Percentiles rank a stretch among this genome's conserved stretches.
Evolutionary conservation across 2,797 vertebrate genomes (phyloP).

Genomic region (Orientallactaga sibirica): DNA sequence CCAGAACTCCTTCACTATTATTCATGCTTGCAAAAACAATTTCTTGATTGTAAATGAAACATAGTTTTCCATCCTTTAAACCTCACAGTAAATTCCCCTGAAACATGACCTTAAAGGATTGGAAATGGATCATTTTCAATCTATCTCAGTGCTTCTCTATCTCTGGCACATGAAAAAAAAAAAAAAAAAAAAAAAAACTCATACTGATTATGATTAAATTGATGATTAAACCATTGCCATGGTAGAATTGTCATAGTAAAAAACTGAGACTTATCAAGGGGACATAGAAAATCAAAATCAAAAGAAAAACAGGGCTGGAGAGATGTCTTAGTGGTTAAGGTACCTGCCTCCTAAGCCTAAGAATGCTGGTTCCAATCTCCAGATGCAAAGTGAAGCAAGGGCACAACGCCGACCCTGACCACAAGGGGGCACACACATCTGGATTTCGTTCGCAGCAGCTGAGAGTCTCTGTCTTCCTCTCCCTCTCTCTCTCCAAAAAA

Average conservation of each 20-base stretch:
- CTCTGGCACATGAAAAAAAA: too few relatives aligned
- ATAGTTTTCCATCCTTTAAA: not conserved
- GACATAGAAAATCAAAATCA: not conserved
- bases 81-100: too few relatives aligned
- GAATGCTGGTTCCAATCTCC: too few relatives aligned
- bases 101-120: not conserved
- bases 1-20: not conserved
- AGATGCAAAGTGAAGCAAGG: too few relatives aligned
- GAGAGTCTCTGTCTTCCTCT: too few relatives aligned
- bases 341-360: too few relatives aligned
- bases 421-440: too few relatives aligned
- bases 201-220: not conserved
- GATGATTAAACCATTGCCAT: not conserved
- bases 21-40: not conserved
- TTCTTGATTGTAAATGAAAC: not conserved
- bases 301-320: not conserved
- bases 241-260: not conserved
- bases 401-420: too few relatives aligned
- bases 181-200: not conserved
- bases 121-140: not conserved
- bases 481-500: too few relatives aligned
- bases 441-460: too few relatives aligned
- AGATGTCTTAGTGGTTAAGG: too few relatives aligned
- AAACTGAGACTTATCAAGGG: not conserved
- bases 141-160: not conserved